A percentile compares a stretch with the other conserved stretches of the same genome.
Conservation (phyloP, 2,797 vertebrate species). For the Melopsittacus undulatus region DNA sequence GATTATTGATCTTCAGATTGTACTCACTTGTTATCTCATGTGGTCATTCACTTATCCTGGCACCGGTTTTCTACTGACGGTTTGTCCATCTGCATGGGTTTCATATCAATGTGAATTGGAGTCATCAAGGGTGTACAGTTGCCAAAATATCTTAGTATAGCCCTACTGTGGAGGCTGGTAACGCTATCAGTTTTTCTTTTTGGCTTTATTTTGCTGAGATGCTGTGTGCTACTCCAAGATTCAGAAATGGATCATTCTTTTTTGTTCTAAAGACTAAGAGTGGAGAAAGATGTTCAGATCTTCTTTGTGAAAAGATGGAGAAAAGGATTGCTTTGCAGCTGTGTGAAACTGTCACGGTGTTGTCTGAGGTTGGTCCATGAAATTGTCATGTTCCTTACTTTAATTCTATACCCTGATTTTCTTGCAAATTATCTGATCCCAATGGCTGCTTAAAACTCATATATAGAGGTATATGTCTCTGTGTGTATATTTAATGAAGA, state of each 20-base stretch:
- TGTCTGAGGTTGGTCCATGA: background rate
- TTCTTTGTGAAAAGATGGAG: background rate
- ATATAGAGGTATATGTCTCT: background rate
- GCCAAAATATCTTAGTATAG: conserved; percentile 31
- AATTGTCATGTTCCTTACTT: conserved; percentile 14
- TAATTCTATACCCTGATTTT: conserved; percentile 8
- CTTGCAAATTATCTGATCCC: background rate
- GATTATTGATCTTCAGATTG: background rate
- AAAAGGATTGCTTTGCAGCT: background rate
- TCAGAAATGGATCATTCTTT: background rate
- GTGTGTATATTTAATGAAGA: conserved; percentile 53
- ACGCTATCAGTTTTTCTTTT: background rate
- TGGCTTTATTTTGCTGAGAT: background rate
- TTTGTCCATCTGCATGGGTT: background rate
- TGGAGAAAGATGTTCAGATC: background rate
- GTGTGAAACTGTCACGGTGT: background rate
- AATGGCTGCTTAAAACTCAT: background rate
- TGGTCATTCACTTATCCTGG: conserved; percentile 4
- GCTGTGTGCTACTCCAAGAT: background rate
- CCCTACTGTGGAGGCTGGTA: background rate
- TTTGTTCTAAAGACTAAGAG: background rate
- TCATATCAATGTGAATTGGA: background rate
- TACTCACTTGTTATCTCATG: background rate
- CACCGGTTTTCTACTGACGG: background rate
- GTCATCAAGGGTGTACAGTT: background rate